phyloP scores from a whole-genome alignment of 1,140 invertebrate species.

The Schmidtea mediterranea region DNA sequence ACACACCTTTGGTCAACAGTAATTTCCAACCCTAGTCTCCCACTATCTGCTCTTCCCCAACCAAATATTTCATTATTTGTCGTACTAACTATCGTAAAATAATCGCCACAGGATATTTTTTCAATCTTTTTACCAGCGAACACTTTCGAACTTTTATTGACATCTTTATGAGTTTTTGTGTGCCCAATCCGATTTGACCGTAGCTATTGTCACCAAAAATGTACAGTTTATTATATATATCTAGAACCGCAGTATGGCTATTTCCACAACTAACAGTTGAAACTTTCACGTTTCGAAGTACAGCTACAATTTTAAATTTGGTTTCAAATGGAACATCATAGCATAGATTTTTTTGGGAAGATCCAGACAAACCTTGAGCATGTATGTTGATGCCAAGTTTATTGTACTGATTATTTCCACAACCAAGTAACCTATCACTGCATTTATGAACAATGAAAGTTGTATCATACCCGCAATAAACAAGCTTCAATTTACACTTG shows the following conservation, averaged over 20 bases:
- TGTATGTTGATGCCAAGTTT: conserved; percentile 37
- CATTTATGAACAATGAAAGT: conserved; percentile 14
- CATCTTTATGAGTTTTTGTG: conserved; percentile 24
- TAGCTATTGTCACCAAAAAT: conserved; percentile 40
- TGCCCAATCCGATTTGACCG: conserved; percentile 36
- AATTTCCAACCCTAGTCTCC: conserved; percentile 16
- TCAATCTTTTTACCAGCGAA: conserved; percentile 19
- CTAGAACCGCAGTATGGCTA: conserved; percentile 34
- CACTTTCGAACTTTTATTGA: conserved; percentile 31
- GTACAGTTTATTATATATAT: conserved; percentile 35
- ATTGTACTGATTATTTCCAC: conserved; percentile 41
- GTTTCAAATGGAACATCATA: conserved; percentile 22
- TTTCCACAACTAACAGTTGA: conserved; percentile 31
- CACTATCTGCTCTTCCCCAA: conserved; percentile 23
- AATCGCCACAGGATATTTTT: conserved; percentile 34
- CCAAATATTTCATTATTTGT: conserved; percentile 24
- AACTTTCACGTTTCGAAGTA: conserved; percentile 21
- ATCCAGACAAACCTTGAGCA: conserved; percentile 14
- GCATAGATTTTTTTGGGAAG: neutral
- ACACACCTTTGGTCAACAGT: conserved; percentile 11
- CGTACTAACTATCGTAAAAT: conserved; percentile 39
- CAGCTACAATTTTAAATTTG: conserved; percentile 18
- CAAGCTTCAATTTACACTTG: conserved; percentile 13
- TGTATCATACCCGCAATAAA: conserved; percentile 32
- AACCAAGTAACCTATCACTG: conserved; percentile 34